Conservation (phyloP, 2,113 vertebrate species). For the Tringa solitaria region DNA sequence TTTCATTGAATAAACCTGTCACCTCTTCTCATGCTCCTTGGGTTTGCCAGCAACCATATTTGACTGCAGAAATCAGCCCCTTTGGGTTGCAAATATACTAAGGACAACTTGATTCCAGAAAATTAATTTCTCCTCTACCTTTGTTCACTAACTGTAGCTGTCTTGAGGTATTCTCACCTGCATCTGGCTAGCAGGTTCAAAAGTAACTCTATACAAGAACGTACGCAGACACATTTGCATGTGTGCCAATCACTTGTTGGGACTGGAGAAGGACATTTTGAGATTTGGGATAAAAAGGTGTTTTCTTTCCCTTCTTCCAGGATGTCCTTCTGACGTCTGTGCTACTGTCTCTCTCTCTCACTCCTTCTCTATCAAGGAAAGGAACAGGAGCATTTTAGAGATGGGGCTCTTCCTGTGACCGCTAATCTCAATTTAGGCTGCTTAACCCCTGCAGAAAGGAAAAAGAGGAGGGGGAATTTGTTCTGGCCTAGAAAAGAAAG, state of each 20-base stretch:
- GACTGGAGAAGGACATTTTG: not conserved
- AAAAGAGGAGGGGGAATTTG: not conserved
- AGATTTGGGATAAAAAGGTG: not conserved
- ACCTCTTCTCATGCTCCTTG: not conserved
- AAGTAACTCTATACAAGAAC: not conserved
- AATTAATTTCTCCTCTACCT: not conserved
- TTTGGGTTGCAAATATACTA: not conserved
- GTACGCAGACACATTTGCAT: not conserved
- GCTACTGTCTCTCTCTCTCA: not conserved
- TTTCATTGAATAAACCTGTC: not conserved
- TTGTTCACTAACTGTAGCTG: not conserved
- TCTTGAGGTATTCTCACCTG: not conserved
- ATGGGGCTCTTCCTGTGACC: not conserved
- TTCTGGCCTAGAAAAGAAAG: not conserved
- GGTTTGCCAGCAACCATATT: not conserved
- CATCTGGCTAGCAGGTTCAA: not conserved
- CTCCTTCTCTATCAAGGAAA: not conserved
- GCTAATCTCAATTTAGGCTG: not conserved
- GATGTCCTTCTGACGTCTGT: not conserved
- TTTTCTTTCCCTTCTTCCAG: not conserved
- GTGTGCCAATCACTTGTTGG: not conserved
- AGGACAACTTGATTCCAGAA: not conserved
- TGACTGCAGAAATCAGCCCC: not conserved
- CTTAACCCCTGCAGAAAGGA: not conserved
- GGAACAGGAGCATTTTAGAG: not conserved